Conservation (phyloP, 2,113 vertebrate genomes). For the Dasyprocta punctata region DNA sequence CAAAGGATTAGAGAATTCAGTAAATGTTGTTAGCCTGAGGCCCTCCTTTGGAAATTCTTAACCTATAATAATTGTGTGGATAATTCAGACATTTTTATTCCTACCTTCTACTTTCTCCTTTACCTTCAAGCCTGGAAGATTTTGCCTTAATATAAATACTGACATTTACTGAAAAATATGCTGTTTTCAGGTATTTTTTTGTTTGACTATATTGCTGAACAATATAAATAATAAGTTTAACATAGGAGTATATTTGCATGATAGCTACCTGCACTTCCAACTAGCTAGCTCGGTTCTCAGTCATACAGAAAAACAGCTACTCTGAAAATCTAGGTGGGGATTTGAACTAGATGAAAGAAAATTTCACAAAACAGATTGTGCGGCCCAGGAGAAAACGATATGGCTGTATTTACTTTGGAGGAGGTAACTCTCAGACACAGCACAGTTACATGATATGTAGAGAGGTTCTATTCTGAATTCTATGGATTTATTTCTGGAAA, state of each 20-base stretch:
- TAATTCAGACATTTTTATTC: constrained; percentile 21
- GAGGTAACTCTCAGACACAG: constrained; percentile 18
- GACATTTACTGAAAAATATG: constrained; percentile 8
- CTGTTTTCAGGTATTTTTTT: not conserved
- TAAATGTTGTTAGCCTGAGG: constrained; percentile 35
- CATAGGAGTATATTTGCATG: not conserved
- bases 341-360: not conserved
- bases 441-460: constrained; percentile 46
- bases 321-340: constrained; percentile 50
- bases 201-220: not conserved
- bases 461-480: constrained; percentile 28
- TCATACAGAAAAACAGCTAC: not conserved
- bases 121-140: constrained; percentile 40
- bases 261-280: not conserved
- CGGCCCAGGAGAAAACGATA: constrained; percentile 51
- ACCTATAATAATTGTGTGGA: constrained; percentile 44
- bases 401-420: not conserved
- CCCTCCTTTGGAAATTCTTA: constrained; percentile 44
- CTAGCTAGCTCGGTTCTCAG: not conserved
- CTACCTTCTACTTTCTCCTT: constrained; percentile 61
- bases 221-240: constrained; percentile 17
- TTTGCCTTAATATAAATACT: constrained; percentile 58
- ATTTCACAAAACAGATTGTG: constrained; percentile 58
- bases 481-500: constrained; percentile 29
- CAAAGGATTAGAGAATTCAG: not conserved